Percentiles rank a stretch among this genome's conserved stretches.
phyloP scores from a whole-genome alignment of 2,113 vertebrate species.

The Xyliphius kryptos region DNA sequence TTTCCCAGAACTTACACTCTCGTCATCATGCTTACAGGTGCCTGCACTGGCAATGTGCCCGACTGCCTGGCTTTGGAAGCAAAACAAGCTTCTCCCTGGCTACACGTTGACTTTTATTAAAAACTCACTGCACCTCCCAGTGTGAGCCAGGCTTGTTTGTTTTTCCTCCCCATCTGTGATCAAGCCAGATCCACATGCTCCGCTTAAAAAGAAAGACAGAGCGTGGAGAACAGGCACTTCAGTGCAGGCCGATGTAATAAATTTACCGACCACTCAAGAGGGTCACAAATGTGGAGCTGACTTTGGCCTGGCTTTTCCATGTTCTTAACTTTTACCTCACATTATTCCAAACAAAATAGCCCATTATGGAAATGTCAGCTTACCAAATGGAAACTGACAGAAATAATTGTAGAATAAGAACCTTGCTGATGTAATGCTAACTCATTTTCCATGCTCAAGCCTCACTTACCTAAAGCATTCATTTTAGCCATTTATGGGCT shows the following conservation, averaged over 20 bases:
- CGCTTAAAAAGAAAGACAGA: background rate
- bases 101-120: constrained; percentile 30
- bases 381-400: constrained; percentile 33
- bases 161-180: constrained; percentile 44
- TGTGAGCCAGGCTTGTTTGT: constrained; percentile 39
- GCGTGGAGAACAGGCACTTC: background rate
- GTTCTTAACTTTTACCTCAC: constrained; percentile 12
- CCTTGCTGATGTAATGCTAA: constrained; percentile 31
- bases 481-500: constrained; percentile 6
- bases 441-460: constrained; percentile 32
- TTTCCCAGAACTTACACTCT: constrained; percentile 23
- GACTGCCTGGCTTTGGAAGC: constrained; percentile 33
- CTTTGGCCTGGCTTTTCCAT: background rate
- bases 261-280: background rate
- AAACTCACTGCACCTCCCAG: constrained; percentile 20
- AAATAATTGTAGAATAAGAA: constrained; percentile 15
- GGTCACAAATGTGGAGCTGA: background rate
- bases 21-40: constrained; percentile 36
- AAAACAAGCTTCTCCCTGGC: constrained; percentile 28
- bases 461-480: constrained; percentile 20
- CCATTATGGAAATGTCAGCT: constrained; percentile 23
- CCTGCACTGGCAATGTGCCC: constrained; percentile 14
- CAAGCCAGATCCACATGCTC: constrained; percentile 40
- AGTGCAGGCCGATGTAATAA: background rate
- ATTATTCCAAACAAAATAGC: constrained; percentile 26